phyloP scores from a whole-genome alignment of 2,797 vertebrate species.

The Rachycentron canadum region DNA sequence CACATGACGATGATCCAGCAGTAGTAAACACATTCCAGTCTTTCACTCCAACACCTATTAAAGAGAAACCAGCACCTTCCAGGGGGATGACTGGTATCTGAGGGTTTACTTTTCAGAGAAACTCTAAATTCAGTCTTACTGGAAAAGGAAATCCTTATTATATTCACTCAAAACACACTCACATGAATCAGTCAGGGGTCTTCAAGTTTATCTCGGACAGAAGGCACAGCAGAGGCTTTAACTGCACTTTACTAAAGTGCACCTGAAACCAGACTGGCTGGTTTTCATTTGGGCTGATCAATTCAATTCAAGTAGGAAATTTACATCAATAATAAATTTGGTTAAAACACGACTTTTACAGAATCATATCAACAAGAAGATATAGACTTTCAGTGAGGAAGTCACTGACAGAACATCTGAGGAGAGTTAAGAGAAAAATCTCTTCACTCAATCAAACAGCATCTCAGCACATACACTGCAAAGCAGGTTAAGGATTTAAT shows the following conservation, averaged over 20 bases:
- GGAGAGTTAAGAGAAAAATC: background rate
- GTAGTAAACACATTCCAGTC: slow-evolving; percentile 63
- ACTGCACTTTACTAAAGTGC: background rate
- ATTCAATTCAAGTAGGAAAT: no score
- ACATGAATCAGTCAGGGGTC: background rate
- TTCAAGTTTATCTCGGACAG: background rate
- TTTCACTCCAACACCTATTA: slow-evolving; percentile 29
- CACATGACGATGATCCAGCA: slow-evolving; percentile 50
- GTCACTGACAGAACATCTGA: no score
- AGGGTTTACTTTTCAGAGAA: background rate
- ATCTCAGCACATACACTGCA: background rate
- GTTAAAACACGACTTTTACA: no score
- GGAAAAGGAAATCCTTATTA: background rate
- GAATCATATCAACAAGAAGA: no score
- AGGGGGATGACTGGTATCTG: slow-evolving; percentile 8
- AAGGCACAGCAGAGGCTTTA: background rate
- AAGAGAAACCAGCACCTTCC: slow-evolving; percentile 33
- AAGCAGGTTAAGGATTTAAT: background rate
- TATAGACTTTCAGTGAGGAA: no score
- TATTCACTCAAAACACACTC: background rate
- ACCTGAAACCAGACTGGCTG: background rate
- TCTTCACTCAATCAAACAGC: background rate
- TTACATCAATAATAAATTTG: no score
- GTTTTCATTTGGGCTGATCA: background rate
- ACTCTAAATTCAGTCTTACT: background rate